Percentiles rank a stretch among this genome's conserved stretches.
These are phyloP conservation scores for Lomographa bimaculata DNA, from an alignment of 2,888 invertebrate genomes.

Conservation along the genomic window DNA sequence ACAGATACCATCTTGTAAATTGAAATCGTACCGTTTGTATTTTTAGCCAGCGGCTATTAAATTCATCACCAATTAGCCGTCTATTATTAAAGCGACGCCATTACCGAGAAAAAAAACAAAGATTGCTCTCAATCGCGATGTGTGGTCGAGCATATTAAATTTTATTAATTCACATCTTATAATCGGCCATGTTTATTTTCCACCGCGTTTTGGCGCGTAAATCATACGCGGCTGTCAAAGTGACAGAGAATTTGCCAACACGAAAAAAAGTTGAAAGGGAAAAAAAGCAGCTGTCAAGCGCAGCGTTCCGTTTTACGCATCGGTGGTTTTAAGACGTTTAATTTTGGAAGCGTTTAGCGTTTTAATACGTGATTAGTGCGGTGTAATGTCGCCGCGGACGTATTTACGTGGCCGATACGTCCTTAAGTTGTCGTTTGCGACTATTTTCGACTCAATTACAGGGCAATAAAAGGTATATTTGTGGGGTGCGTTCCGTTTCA, in stretches of 20 bases:
- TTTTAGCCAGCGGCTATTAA: constrained; percentile 31
- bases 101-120: constrained; percentile 31
- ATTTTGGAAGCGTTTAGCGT: constrained; percentile 45
- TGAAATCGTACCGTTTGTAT: constrained; percentile 22
- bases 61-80: constrained; percentile 39
- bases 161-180: constrained; percentile 63
- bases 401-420: constrained; percentile 53
- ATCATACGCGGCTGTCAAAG: constrained; percentile 60
- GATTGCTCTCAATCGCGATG: constrained; percentile 45
- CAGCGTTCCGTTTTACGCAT: constrained; percentile 45
- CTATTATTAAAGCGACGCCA: constrained; percentile 32
- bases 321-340: constrained; percentile 31
- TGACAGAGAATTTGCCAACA: constrained; percentile 67
- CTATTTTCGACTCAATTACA: constrained; percentile 41
- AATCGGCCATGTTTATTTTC: constrained; percentile 59
- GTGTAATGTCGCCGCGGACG: constrained; percentile 52
- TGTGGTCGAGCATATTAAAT: constrained; percentile 62
- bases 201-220: constrained; percentile 50
- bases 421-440: constrained; percentile 34
- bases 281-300: constrained; percentile 36
- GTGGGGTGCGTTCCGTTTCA: constrained; percentile 34
- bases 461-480: constrained; percentile 35
- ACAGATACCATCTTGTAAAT: constrained; percentile 9
- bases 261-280: constrained; percentile 14
- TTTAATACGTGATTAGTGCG: constrained; percentile 58